phyloP scores from a whole-genome alignment of 2,797 vertebrate genomes.

The Falco rusticolus region DNA sequence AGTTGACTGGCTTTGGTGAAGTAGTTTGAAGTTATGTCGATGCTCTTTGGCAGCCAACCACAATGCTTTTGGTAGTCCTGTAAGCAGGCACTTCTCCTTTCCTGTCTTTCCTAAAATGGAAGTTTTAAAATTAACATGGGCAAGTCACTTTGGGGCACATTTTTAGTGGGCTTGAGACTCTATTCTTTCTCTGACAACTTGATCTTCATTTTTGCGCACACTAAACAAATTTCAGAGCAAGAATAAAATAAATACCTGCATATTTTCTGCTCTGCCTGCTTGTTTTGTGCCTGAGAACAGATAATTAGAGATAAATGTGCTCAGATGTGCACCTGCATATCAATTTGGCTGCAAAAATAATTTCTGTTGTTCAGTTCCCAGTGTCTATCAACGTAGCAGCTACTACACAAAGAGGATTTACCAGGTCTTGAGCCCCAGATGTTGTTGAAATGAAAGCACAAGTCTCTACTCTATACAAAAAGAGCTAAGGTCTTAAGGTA shows the following conservation, averaged over 20 bases:
- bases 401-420: background rate
- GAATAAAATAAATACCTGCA: background rate
- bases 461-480: background rate
- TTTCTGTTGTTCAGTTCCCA: background rate
- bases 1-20: background rate
- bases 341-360: conserved; percentile 38
- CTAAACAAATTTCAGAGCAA: background rate
- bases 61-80: background rate
- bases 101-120: background rate
- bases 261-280: background rate
- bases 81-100: background rate
- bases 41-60: conserved; percentile 19
- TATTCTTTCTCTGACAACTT: background rate
- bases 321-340: conserved; percentile 36
- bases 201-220: background rate
- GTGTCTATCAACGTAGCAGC: background rate
- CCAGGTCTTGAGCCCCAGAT: background rate
- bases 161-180: background rate
- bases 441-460: background rate
- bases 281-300: conserved; percentile 17
- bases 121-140: background rate
- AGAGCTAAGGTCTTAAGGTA: background rate
- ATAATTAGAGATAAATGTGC: conserved; percentile 39
- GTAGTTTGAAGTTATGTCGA: background rate
- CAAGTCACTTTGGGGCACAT: background rate